Percentiles rank a stretch among this genome's conserved stretches.
These are phyloP conservation scores for Pelobates fuscus DNA, from an alignment of 2,113 vertebrate genomes.

Conservation along the genomic window DNA sequence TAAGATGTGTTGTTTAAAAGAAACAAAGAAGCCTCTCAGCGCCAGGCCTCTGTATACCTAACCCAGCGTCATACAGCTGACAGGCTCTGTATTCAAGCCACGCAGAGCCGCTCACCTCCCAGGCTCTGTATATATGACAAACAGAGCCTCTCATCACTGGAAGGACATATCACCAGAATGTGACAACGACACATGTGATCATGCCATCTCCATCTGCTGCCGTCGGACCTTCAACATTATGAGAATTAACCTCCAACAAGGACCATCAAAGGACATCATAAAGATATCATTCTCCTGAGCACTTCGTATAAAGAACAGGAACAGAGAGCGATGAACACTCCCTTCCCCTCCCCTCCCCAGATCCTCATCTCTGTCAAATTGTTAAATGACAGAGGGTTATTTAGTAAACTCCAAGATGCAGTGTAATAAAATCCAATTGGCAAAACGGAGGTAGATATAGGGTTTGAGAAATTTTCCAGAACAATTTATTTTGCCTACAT, in stretches of 20 bases:
- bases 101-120: not conserved
- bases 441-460: too few relatives aligned
- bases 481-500: too few relatives aligned
- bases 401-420: too few relatives aligned
- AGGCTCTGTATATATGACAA: not conserved
- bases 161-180: not conserved
- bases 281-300: too few relatives aligned
- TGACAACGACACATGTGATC: not conserved
- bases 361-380: too few relatives aligned
- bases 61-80: not conserved
- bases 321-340: too few relatives aligned
- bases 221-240: not conserved
- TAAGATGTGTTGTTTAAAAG: not conserved
- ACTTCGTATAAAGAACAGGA: too few relatives aligned
- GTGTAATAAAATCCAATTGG: too few relatives aligned
- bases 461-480: too few relatives aligned
- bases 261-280: not conserved
- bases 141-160: not conserved
- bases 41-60: not conserved
- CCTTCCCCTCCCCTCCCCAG: too few relatives aligned
- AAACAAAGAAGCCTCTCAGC: not conserved
- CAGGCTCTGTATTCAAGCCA: not conserved
- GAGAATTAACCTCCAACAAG: not conserved
- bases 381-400: too few relatives aligned
- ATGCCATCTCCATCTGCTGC: constrained; percentile 6